phyloP scores from a whole-genome alignment of 2,113 vertebrate species.

The Herpetotheres cachinnans region DNA sequence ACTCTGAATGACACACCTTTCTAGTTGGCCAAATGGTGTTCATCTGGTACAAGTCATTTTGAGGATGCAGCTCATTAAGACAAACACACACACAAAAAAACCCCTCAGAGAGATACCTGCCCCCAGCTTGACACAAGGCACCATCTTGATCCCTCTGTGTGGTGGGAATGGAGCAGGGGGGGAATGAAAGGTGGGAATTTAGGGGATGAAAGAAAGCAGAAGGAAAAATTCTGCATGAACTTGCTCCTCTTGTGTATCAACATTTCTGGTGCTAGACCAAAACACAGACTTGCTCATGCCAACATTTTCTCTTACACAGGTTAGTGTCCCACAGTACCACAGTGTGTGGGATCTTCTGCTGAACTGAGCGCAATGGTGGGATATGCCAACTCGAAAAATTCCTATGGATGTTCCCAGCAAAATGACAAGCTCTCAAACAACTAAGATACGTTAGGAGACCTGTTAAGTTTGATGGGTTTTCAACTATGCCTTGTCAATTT shows the following conservation, averaged over 20 bases:
- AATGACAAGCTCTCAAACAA: background rate
- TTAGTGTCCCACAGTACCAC: background rate
- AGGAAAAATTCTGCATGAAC: background rate
- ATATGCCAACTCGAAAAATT: background rate
- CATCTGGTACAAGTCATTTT: too few relatives aligned
- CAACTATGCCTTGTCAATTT: background rate
- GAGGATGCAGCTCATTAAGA: background rate
- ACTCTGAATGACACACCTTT: background rate
- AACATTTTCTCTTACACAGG: background rate
- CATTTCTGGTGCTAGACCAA: background rate
- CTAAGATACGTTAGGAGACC: background rate
- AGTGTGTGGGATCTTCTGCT: background rate
- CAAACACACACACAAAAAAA: background rate
- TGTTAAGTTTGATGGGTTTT: background rate
- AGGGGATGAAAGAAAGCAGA: background rate
- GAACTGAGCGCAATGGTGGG: background rate
- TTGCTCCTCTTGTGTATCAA: background rate
- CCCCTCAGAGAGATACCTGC: too few relatives aligned
- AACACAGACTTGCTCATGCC: background rate
- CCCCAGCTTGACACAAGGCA: background rate
- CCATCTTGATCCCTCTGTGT: background rate
- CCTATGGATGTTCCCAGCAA: background rate
- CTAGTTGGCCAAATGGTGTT: background rate
- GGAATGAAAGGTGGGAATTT: background rate
- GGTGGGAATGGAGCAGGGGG: background rate